Conservation (phyloP, 2,797 vertebrate species). For the Falco columbarius region DNA sequence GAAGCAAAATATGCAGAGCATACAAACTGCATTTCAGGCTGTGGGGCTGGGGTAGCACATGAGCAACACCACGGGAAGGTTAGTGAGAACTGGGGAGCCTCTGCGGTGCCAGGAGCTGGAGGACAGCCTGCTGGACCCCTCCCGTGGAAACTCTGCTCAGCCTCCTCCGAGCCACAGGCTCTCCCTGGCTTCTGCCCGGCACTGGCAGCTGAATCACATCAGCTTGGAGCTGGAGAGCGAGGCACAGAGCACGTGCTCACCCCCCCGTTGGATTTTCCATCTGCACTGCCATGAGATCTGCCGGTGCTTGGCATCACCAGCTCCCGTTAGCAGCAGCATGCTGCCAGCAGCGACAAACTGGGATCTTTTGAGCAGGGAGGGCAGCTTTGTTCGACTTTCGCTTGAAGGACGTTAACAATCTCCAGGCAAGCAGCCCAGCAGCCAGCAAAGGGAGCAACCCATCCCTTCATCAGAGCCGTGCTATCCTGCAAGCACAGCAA, state of each 20-base stretch:
- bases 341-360: neutral
- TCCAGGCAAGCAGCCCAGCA: neutral
- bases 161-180: constrained; percentile 61
- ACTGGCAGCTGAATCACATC: neutral
- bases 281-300: neutral
- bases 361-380: neutral
- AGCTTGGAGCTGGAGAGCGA: constrained; percentile 12
- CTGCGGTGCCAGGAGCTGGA: neutral
- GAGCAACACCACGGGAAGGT: neutral
- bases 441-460: neutral
- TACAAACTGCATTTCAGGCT: neutral
- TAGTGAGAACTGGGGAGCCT: neutral
- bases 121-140: neutral
- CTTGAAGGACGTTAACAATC: neutral
- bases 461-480: fast-evolving
- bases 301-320: neutral
- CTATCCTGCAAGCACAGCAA: neutral
- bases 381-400: neutral
- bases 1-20: neutral
- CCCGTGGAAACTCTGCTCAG: constrained; percentile 66
- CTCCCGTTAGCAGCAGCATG: neutral
- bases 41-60: neutral
- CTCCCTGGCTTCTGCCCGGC: constrained; percentile 75
- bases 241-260: neutral
- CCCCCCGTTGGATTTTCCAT: neutral